phyloP scores from a whole-genome alignment of 2,797 vertebrate genomes.

The Danio aesculapii region DNA sequence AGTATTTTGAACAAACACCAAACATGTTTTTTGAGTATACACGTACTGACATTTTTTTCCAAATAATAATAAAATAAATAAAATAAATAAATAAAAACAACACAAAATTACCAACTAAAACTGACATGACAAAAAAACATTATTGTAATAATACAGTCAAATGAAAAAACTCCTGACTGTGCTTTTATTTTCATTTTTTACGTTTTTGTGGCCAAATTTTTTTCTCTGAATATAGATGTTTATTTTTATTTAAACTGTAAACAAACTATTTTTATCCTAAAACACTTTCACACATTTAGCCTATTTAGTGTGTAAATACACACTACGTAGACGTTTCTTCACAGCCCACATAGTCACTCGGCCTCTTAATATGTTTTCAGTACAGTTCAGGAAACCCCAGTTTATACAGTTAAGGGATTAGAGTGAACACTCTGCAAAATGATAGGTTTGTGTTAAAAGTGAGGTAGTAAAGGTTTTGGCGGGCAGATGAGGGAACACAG shows the following conservation, averaged over 20 bases:
- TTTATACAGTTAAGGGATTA: slow-evolving; percentile 53
- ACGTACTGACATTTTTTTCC: no score
- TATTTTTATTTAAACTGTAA: background rate
- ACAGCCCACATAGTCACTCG: background rate
- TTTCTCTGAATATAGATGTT: background rate
- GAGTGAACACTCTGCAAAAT: slow-evolving; percentile 48
- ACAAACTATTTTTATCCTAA: background rate
- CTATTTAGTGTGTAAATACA: slow-evolving; percentile 19
- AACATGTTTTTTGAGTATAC: no score
- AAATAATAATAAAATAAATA: no score
- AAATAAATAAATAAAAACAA: no score
- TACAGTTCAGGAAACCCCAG: slow-evolving; percentile 20
- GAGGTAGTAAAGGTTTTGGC: slow-evolving; percentile 51
- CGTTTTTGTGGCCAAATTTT: background rate
- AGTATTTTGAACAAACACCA: no score
- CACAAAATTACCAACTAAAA: no score
- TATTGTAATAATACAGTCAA: no score
- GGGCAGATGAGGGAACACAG: slow-evolving; percentile 28
- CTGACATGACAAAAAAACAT: no score
- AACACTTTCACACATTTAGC: background rate
- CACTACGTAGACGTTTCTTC: background rate
- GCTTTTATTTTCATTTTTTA: background rate
- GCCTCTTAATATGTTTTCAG: slow-evolving; percentile 30
- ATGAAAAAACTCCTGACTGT: no score
- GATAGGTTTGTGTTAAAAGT: slow-evolving; percentile 45